Percentiles rank a stretch among this genome's conserved stretches.
Conservation (phyloP, 2,888 invertebrate genomes). For the Cylloceria caligata region DNA sequence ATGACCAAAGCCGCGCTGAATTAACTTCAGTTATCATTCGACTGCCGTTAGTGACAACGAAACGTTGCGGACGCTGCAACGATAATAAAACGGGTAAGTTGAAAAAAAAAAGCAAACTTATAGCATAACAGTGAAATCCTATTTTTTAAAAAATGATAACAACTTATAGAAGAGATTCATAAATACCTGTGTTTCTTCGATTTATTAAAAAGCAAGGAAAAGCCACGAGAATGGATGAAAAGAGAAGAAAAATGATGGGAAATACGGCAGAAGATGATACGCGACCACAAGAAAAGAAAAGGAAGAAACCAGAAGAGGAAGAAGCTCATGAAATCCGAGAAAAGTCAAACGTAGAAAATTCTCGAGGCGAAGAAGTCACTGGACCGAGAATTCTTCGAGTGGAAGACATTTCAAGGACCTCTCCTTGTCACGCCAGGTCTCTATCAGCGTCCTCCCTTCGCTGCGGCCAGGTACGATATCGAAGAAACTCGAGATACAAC, state of each 20-base stretch:
- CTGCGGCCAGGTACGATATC: constrained; percentile 39
- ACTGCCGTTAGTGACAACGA: background rate
- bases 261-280: background rate
- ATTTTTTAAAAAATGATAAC: background rate
- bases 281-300: background rate
- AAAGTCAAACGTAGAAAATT: background rate
- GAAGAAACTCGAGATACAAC: background rate
- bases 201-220: background rate
- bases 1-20: background rate
- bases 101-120: background rate
- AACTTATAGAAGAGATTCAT: background rate
- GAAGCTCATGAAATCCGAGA: background rate
- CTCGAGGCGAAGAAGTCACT: background rate
- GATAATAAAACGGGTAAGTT: background rate
- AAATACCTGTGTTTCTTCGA: background rate
- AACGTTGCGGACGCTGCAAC: background rate
- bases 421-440: constrained; percentile 12
- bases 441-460: constrained; percentile 23
- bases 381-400: constrained; percentile 15
- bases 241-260: background rate
- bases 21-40: constrained; percentile 14
- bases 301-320: background rate
- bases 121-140: background rate
- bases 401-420: constrained; percentile 4
- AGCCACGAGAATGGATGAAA: constrained; percentile 14